These are phyloP conservation scores for Vesta saturnalis DNA, from an alignment of 2,888 invertebrate species.

Conservation along the genomic window DNA sequence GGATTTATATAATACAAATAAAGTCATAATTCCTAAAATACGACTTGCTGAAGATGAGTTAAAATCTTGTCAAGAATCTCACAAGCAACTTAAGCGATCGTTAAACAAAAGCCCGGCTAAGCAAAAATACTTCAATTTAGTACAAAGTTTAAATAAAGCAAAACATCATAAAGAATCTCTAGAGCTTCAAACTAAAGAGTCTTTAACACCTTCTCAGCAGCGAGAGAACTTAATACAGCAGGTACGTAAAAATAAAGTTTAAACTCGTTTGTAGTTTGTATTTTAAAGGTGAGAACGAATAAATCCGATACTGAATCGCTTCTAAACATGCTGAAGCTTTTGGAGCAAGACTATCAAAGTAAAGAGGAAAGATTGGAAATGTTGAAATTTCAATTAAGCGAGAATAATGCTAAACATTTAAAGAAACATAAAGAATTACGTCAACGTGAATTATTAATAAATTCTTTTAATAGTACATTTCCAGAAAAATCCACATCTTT, in stretches of 20 bases:
- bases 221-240: constrained; percentile 49
- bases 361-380: constrained; percentile 44
- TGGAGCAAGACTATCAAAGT: constrained; percentile 43
- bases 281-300: constrained; percentile 47
- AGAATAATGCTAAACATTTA: constrained; percentile 47
- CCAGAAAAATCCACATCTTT: constrained; percentile 24
- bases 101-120: background rate
- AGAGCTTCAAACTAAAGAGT: constrained; percentile 45
- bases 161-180: constrained; percentile 45
- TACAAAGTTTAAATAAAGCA: constrained; percentile 45
- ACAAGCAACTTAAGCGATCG: background rate
- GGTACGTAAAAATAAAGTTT: constrained; percentile 38
- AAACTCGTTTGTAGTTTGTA: background rate
- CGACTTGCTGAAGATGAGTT: background rate
- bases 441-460: constrained; percentile 47
- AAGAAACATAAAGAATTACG: constrained; percentile 49
- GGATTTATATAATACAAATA: constrained; percentile 15
- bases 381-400: constrained; percentile 46
- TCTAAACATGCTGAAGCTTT: constrained; percentile 42
- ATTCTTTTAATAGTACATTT: constrained; percentile 32
- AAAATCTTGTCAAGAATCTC: background rate
- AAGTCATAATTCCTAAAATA: background rate
- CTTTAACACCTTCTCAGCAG: constrained; percentile 49
- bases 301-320: constrained; percentile 49
- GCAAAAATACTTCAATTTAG: constrained; percentile 13